These are phyloP conservation scores for Cheilosia soror DNA, from an alignment of 2,888 invertebrate species.

Conservation along the genomic window DNA sequence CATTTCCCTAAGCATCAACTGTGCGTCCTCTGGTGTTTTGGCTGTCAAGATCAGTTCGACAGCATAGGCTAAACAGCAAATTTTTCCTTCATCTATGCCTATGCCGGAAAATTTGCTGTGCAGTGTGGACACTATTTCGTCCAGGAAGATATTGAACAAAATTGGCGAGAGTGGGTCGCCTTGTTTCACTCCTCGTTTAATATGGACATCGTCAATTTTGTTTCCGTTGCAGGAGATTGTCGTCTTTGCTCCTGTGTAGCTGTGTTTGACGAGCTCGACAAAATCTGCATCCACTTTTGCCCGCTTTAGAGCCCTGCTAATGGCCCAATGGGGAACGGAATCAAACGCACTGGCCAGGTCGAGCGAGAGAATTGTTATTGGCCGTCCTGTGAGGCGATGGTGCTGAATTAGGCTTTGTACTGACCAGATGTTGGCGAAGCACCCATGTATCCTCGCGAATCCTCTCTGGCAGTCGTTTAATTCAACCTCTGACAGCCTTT, in stretches of 20 bases:
- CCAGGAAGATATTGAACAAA: not conserved
- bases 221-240: not conserved
- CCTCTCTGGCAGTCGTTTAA: not conserved
- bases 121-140: not conserved
- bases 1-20: not conserved
- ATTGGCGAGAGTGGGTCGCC: slow-evolving; percentile 19
- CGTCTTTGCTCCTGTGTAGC: not conserved
- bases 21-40: not conserved
- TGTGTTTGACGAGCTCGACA: not conserved
- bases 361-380: not conserved
- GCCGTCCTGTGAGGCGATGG: not conserved
- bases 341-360: not conserved
- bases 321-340: slow-evolving; percentile 6
- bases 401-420: not conserved
- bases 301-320: not conserved
- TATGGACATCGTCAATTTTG: not conserved
- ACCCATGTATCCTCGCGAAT: slow-evolving; percentile 7
- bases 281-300: not conserved
- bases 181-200: slow-evolving; percentile 8
- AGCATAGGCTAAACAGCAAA: slow-evolving; percentile 8
- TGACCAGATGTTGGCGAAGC: not conserved
- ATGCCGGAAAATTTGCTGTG: not conserved
- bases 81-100: not conserved
- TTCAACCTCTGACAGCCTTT: not conserved
- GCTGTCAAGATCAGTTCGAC: not conserved